phyloP scores from a whole-genome alignment of 2,888 invertebrate species.

The Adela reaumurella region DNA sequence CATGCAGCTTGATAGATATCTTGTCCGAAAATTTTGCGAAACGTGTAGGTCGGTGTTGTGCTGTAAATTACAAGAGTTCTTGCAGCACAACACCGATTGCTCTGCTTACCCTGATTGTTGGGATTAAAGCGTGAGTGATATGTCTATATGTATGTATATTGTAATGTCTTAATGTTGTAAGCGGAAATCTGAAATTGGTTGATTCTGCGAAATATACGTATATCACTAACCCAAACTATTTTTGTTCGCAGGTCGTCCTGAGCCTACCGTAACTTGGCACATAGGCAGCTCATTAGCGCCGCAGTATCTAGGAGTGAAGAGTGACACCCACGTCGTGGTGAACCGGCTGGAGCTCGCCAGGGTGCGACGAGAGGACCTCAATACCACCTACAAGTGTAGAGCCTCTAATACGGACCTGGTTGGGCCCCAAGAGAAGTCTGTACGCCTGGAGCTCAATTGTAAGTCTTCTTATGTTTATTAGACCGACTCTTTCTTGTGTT shows the following conservation, averaged over 20 bases:
- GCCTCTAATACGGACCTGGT: constrained; percentile 85
- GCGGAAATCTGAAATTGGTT: no score
- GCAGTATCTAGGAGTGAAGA: constrained; percentile 66
- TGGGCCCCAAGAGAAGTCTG: constrained; percentile 74
- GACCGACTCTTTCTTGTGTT: no score
- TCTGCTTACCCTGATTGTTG: no score
- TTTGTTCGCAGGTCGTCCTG: constrained; percentile 65
- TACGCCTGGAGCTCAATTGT: constrained; percentile 79
- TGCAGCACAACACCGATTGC: no score
- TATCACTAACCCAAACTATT: constrained; percentile 1
- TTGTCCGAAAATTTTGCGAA: no score
- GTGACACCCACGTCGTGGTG: constrained; percentile 71
- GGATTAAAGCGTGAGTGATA: no score
- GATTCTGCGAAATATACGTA: no score
- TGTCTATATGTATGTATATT: no score
- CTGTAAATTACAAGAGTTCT: no score
- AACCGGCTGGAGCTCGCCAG: constrained; percentile 73
- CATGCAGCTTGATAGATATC: no score
- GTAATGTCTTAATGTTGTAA: no score
- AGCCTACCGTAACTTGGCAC: constrained; percentile 78
- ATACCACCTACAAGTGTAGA: constrained; percentile 82
- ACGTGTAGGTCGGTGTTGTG: no score
- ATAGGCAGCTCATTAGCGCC: constrained; percentile 68
- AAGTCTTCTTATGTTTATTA: constrained; percentile 36
- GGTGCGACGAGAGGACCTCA: constrained; percentile 72